Base-by-base conservation (phyloP, 2,888 invertebrate species). In the Mallateleia sp. region DNA sequence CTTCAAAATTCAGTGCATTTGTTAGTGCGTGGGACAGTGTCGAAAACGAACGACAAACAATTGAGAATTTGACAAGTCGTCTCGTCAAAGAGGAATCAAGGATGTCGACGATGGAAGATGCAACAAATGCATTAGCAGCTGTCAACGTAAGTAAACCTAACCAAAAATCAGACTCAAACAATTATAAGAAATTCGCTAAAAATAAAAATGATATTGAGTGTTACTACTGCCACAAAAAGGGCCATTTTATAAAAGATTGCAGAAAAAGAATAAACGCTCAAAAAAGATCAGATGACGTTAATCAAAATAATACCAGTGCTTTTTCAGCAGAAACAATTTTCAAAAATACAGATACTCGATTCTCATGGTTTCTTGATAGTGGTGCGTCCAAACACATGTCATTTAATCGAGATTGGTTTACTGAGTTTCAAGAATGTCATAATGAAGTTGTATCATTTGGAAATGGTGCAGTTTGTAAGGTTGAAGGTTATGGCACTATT, bases 311-410 rank as follows among this genome's bases (percentile, higher is more conserved):
- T 28, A 18, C 25, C 2, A 18, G 28, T 58, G 34, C 58, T 24
- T 58, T 34, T 18, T 5, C 58, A 25, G 34, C 15, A 28, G 58
- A 28, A 24, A n/a, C n/a, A n/a, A n/a, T n/a, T n/a, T n/a, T n/a
- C n/a, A n/a, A n/a, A n/a, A n/a, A n/a, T n/a, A n/a, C n/a, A n/a
- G n/a, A n/a, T n/a, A n/a, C n/a, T n/a, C n/a, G n/a, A 56, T 20
- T n/a, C 24, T 18, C 52, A 22, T 90, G 89, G 90, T 25, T 90
- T n/a, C 66, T 79, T 28, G 89, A 90, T 64, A 90, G 90, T 62
- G 88, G 90, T 22, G 90, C 88, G 3, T 91, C 89, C 0, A 60
- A 74, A 22, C 91, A 91, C 38, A 89, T 91, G 0, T 87, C 89
- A n/a, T 85, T 58, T 54, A 87, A 87, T 54, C 54, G 77, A 9